phyloP scores from a whole-genome alignment of 2,113 vertebrate genomes.

The Alexandromys fortis region DNA sequence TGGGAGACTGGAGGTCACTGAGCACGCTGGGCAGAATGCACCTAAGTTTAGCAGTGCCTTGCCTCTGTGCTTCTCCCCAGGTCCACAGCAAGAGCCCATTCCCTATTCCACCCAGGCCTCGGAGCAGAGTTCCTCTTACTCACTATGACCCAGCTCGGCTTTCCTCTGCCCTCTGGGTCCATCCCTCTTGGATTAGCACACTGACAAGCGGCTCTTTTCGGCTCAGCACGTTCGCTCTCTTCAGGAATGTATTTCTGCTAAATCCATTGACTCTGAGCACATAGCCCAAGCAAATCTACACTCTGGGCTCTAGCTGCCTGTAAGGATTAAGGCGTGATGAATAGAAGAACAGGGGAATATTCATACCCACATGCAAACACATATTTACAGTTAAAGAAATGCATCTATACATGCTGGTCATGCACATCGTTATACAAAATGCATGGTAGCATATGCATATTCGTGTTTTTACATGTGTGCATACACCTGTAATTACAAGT shows the following conservation, averaged over 20 bases:
- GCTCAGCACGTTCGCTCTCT: neutral
- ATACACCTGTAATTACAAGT: neutral
- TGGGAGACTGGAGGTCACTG: neutral
- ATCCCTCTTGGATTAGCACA: neutral
- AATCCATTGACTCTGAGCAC: neutral
- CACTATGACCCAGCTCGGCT: neutral
- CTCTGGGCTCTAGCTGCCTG: neutral
- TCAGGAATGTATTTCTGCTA: neutral
- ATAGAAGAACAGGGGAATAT: neutral
- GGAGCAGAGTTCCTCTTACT: neutral
- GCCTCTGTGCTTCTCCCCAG: neutral
- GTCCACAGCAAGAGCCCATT: fast-evolving
- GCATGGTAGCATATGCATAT: neutral
- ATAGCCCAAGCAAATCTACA: neutral
- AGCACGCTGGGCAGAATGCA: neutral
- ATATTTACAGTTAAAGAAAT: neutral
- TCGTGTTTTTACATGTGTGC: neutral
- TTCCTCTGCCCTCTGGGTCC: neutral
- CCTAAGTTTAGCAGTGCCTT: neutral
- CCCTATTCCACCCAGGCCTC: neutral
- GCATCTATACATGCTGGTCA: neutral
- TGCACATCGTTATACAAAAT: neutral
- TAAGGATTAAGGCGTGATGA: neutral
- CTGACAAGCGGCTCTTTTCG: neutral
- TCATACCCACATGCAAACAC: neutral